A percentile compares a stretch with the other conserved stretches of the same genome.
Conservation (phyloP, 2,797 vertebrate species). For the Pseudopleuronectes americanus region DNA sequence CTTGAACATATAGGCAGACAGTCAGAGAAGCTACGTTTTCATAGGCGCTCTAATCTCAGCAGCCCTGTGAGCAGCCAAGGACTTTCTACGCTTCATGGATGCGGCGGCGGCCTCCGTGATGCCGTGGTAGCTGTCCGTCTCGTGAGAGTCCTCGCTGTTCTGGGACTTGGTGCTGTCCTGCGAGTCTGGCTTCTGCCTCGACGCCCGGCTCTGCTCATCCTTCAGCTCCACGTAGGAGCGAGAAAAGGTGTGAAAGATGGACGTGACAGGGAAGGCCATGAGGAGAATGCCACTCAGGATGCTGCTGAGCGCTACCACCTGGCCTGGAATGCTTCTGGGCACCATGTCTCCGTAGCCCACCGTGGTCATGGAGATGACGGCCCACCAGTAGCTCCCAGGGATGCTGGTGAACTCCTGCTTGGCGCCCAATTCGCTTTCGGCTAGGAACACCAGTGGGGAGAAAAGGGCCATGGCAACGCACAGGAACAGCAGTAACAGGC, state of each 20-base stretch:
- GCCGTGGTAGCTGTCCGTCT: constrained; percentile 69
- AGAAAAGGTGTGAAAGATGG: constrained; percentile 98
- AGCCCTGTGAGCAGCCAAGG: constrained; percentile 68
- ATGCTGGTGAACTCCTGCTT: constrained; percentile 97
- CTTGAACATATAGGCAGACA: constrained; percentile 5
- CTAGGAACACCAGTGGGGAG: constrained; percentile 92
- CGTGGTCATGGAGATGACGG: constrained; percentile 98
- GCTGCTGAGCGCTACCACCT: constrained; percentile 96
- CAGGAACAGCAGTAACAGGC: constrained; percentile 93
- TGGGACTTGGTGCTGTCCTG: constrained; percentile 85
- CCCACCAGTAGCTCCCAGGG: constrained; percentile 98
- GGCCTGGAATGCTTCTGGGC: constrained; percentile 94
- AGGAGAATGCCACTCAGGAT: constrained; percentile 97
- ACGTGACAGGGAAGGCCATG: constrained; percentile 97
- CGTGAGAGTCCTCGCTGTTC: constrained; percentile 81
- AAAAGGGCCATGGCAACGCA: constrained; percentile 97
- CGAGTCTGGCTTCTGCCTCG: constrained; percentile 82
- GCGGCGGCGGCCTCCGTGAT: constrained; percentile 57
- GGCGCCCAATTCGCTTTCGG: constrained; percentile 94
- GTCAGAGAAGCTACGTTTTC: constrained; percentile 52
- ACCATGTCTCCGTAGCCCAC: constrained; percentile 99
- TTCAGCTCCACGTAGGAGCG: constrained; percentile 95
- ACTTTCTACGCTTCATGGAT: constrained; percentile 68
- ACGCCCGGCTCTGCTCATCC: constrained; percentile 88
- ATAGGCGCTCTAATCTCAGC: constrained; percentile 61